These are phyloP conservation scores for Pluvialis apricaria DNA, from an alignment of 2,113 vertebrate genomes.

Conservation along the genomic window DNA sequence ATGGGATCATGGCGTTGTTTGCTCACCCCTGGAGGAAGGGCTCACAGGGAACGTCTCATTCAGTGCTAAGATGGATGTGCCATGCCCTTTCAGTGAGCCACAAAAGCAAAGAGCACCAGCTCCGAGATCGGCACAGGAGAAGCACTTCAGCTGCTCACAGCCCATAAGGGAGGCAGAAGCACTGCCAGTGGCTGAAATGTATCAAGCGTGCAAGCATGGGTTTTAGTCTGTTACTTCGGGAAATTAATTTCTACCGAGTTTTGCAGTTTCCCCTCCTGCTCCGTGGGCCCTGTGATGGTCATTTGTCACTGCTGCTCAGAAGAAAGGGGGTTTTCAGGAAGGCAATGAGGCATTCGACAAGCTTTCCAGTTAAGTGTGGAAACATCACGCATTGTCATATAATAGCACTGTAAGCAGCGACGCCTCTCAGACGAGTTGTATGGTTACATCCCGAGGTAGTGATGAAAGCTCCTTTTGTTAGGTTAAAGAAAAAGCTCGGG, in stretches of 20 bases:
- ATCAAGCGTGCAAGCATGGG: neutral
- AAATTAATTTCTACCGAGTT: slow-evolving; percentile 15
- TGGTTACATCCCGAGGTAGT: neutral
- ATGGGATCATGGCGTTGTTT: accelerated
- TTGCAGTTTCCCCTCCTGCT: neutral
- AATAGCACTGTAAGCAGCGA: neutral
- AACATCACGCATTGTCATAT: neutral
- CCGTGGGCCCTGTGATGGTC: neutral
- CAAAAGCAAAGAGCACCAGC: neutral
- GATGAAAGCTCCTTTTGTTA: neutral
- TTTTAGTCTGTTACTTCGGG: neutral
- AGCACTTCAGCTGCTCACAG: neutral
- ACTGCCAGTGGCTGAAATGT: neutral
- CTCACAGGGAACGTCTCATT: neutral
- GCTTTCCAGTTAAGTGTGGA: slow-evolving; percentile 1
- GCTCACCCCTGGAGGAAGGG: neutral
- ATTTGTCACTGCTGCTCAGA: slow-evolving; percentile 19
- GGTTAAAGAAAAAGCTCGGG: neutral
- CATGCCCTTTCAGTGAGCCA: neutral
- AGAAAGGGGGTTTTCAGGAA: neutral
- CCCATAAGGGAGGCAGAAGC: neutral
- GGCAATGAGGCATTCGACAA: slow-evolving; percentile 47
- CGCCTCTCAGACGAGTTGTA: neutral
- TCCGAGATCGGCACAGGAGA: neutral
- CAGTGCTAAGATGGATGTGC: neutral